A percentile compares a stretch with the other conserved stretches of the same genome.
phyloP scores from a whole-genome alignment of 35 echinoderm and acorn worm species.

The Amphiura filiformis region DNA sequence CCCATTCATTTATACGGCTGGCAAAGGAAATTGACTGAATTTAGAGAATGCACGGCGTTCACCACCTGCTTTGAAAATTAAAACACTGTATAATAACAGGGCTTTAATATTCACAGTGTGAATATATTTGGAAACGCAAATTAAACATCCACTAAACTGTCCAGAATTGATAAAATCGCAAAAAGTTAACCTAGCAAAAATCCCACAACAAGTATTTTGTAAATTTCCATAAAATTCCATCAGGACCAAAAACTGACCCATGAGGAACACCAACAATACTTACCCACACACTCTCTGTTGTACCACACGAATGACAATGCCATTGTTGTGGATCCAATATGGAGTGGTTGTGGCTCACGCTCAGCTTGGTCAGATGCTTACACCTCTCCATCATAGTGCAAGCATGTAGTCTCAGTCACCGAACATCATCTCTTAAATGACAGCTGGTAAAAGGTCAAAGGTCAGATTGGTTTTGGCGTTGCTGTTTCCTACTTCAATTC shows the following conservation, averaged over 20 bases:
- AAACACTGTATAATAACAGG: no score
- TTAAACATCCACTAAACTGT: no score
- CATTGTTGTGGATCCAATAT: slow-evolving; percentile 86
- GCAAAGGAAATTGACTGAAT: no score
- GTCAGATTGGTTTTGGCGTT: no score
- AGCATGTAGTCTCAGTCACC: neutral
- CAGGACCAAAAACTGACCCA: neutral
- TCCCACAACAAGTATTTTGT: neutral
- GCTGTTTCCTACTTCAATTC: neutral
- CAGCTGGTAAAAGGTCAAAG: neutral
- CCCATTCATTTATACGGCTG: no score
- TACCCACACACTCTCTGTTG: slow-evolving; percentile 97
- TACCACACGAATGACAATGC: slow-evolving; percentile 81
- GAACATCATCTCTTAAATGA: neutral
- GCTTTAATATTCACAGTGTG: neutral
- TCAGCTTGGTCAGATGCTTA: slow-evolving; percentile 73
- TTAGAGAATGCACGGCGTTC: no score
- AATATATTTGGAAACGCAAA: neutral
- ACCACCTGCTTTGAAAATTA: no score
- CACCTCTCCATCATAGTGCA: slow-evolving; percentile 76
- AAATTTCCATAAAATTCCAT: slow-evolving; percentile 5
- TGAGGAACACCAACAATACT: slow-evolving; percentile 5
- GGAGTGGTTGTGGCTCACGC: slow-evolving; percentile 78
- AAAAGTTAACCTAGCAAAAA: neutral
- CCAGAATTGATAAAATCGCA: no score